Percentiles rank a stretch among this genome's conserved stretches.
Conservation (phyloP, 2,113 vertebrate species). For the Malurus elegans region DNA sequence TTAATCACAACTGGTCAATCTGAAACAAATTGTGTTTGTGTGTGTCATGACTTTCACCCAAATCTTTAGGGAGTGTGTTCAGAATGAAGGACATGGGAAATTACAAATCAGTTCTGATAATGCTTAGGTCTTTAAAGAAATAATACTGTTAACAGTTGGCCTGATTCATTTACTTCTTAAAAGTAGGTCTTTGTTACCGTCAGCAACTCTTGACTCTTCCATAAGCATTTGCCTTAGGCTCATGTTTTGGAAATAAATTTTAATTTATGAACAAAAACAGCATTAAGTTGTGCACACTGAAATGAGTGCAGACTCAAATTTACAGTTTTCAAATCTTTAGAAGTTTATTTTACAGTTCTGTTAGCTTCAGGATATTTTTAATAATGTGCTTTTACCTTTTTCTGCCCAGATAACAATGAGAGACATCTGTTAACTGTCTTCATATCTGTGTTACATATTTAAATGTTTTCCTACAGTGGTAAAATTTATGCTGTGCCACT, state of each 20-base stretch:
- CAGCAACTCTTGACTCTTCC: background rate
- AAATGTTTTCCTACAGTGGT: background rate
- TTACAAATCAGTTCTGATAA: constrained; percentile 58
- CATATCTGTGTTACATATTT: background rate
- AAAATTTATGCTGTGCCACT: background rate
- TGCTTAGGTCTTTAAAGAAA: constrained; percentile 55
- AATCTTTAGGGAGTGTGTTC: constrained; percentile 46
- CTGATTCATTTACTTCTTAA: constrained; percentile 46
- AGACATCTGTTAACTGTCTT: background rate
- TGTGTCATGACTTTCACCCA: constrained; percentile 28
- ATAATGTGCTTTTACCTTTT: background rate
- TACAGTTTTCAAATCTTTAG: background rate
- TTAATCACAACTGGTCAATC: constrained; percentile 42
- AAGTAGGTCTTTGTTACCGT: constrained; percentile 22
- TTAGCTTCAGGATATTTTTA: constrained; percentile 21
- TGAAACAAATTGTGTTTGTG: constrained; percentile 53
- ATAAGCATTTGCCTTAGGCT: constrained; percentile 8
- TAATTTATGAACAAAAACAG: background rate
- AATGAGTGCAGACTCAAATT: constrained; percentile 44
- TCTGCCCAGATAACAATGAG: background rate
- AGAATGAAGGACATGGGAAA: constrained; percentile 58
- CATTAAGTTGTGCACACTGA: background rate
- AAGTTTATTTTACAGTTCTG: constrained; percentile 28
- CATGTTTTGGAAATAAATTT: constrained; percentile 13
- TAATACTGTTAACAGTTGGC: constrained; percentile 30